Conservation (phyloP, 2,888 invertebrate species). For the Apotomis betuletana region DNA sequence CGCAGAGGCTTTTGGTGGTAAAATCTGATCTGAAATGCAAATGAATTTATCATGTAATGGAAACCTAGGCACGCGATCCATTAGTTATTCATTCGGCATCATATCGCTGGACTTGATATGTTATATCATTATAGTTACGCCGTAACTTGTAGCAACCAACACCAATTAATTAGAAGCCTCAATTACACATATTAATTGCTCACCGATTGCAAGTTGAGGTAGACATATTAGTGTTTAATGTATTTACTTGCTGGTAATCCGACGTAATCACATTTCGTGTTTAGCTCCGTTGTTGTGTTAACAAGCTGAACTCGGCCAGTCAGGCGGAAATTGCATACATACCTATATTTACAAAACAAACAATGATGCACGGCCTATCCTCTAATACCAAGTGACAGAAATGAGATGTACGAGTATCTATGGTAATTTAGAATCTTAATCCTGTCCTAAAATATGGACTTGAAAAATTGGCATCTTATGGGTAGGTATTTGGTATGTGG, state of each 20-base stretch:
- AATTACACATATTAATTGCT: slow-evolving; percentile 40
- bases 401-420: too few species aligned
- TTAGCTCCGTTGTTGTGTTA: slow-evolving; percentile 16
- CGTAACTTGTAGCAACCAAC: slow-evolving; percentile 9
- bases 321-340: background rate
- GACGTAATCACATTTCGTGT: slow-evolving; percentile 18
- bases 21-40: slow-evolving; percentile 61
- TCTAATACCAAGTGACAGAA: too few species aligned
- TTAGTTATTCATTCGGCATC: slow-evolving; percentile 66
- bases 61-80: slow-evolving; percentile 57
- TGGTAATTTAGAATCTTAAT: too few species aligned
- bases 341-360: too few species aligned
- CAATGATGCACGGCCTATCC: too few species aligned
- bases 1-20: slow-evolving; percentile 46
- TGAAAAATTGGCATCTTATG: too few species aligned
- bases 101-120: slow-evolving; percentile 50
- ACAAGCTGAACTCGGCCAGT: background rate
- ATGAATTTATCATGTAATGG: slow-evolving; percentile 63
- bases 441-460: too few species aligned
- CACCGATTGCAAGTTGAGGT: slow-evolving; percentile 32
- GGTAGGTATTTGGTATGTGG: too few species aligned
- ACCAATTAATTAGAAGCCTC: slow-evolving; percentile 32
- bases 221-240: slow-evolving; percentile 38
- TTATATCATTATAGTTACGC: slow-evolving; percentile 35
- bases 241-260: slow-evolving; percentile 26